phyloP scores from a whole-genome alignment of 2,113 vertebrate genomes.

The Myotis lucifugus region DNA sequence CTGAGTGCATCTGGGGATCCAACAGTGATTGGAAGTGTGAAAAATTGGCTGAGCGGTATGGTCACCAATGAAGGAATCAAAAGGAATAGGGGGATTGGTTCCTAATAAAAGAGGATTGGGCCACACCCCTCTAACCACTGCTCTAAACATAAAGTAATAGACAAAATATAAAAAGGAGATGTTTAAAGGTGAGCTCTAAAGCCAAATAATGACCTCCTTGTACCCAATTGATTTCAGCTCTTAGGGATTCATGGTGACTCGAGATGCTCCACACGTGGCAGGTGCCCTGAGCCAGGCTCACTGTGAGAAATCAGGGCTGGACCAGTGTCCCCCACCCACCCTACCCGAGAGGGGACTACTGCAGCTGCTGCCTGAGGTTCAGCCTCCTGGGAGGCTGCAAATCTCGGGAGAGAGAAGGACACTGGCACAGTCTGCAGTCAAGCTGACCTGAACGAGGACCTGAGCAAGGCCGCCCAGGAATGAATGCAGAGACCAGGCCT shows the following conservation, averaged over 20 bases:
- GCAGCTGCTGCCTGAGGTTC: neutral
- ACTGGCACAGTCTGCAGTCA: neutral
- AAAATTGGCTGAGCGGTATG: conserved; percentile 62
- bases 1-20: conserved; percentile 16
- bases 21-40: conserved; percentile 40
- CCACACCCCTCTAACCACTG: neutral
- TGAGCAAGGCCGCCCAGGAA: neutral
- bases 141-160: neutral
- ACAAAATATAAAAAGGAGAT: neutral
- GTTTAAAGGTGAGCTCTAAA: neutral
- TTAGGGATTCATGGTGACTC: neutral
- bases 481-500: neutral
- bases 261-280: neutral
- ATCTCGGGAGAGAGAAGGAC: neutral
- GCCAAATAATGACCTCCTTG: neutral
- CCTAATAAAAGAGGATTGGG: neutral
- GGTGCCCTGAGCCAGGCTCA: neutral
- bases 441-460: neutral
- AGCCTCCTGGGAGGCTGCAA: neutral
- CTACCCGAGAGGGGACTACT: neutral
- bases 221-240: neutral
- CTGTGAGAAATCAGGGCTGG: neutral
- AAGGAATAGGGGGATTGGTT: neutral
- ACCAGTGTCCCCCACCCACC: neutral
- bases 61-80: conserved; percentile 12